Evolutionary conservation across 2,113 vertebrate genomes (phyloP), one percentile per base, ranked within the genome.

Genomic region (Garra rufa): DNA sequence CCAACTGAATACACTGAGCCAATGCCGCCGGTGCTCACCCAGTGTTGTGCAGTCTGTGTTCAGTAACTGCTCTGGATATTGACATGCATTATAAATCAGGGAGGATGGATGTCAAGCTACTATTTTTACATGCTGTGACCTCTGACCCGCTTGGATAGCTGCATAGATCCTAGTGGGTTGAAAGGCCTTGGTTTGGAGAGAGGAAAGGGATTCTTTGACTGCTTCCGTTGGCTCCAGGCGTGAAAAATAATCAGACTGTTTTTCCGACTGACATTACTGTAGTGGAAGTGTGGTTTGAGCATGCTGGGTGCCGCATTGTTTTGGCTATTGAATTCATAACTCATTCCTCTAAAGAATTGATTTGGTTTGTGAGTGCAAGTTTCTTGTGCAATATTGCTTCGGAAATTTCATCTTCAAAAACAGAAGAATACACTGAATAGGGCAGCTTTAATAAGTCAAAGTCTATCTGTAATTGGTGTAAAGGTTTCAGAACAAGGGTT

Each of bases 11-110:
- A 78, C 38, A 28, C 59, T 34, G 77, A 65, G 59, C 59, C 77
- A 63, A 80, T 80, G 77, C 77, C 41, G 73, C 73, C 46, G 46
- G 46, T 75, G 26, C 41, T 50, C 28, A 41, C 85, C 91, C 87
- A 87, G 88, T 88, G 85, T 89, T 87, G 86, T 83, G 74, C 80
- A 63, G 69, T 83, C 81, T 63, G 76, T 85, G 82, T 52, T 78
- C 81, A 61, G 78, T 61, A 80, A 76, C 82, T 67, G 81, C 43
- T 89, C 87, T 85, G 80, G 65, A 87, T 91, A 93, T 92, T 88
- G 92, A 94, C 93, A 90, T 85, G 87, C 88, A 91, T 91, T 90
- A 93, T 93, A 91, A 94, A 94, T 94, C 93, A 93, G 88, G 89
- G 80, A 83, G 86, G 90, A 89, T 91, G 90, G 91, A 92, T 92